Base-by-base conservation (phyloP, 2,113 vertebrate genomes). In the Laticauda laticaudata region DNA sequence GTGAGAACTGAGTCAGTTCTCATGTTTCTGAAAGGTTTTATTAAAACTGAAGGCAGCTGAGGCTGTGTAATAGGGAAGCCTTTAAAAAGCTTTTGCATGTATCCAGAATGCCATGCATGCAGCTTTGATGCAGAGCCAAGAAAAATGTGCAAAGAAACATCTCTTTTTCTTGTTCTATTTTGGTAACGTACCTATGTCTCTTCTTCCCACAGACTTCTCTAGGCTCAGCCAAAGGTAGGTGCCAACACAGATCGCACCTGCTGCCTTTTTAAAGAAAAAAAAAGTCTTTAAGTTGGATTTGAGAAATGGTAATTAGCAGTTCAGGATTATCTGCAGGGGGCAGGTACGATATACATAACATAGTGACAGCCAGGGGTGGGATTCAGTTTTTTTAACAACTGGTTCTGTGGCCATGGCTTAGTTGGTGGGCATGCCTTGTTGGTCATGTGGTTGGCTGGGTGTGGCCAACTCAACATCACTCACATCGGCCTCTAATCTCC, bases 141-240 rank as follows among this genome's bases (percentile, higher is more conserved):
- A 87, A 20, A 51, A 29, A 51, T 7, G 26, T 53, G 86, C 86
- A 29, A 51, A 87, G 24, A 53, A 87, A 87, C 24, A 15, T 87
- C 23, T 87, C 45, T 54, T 26, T 11, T 61, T 24, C n/a, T 53
- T n/a, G 45, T 43, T 20, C 7, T 8, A 11, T 57, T 6, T 34
- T 26, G 15, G 51, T 87, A 90, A 97, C 93, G 24, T 91, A 88
- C 95, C 56, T 51, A 1, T 87, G 45, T 51, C 64, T 43, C 97
- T 95, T 95, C 97, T 45, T 96, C 89, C 97, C 97, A 89, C 97
- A 98, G 98, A 97, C 96, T 61, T 96, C 97, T 0, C 91, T 96
- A 94, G 97, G 97, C 95, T 94, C 97, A 1, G 96, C 95, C 88
- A 97, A 97, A 97, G 98, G 98, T 98, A 98, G 90, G 98, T 94